phyloP scores from a whole-genome alignment of 2,888 invertebrate species.

The Cyclophora albipunctata region DNA sequence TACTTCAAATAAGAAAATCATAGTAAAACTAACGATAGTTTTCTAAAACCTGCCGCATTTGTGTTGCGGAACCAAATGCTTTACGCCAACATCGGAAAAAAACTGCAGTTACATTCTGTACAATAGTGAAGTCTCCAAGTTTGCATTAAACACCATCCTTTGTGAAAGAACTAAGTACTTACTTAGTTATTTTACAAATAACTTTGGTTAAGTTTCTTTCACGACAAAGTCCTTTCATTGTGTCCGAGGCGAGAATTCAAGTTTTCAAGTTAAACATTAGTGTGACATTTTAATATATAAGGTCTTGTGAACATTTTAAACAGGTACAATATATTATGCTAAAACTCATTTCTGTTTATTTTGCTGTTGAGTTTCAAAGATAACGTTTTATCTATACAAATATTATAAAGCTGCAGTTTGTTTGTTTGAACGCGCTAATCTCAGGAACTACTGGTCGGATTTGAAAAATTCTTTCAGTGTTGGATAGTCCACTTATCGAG shows the following conservation, averaged over 20 bases:
- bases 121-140: conserved; percentile 26
- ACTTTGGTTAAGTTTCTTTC: conserved; percentile 33
- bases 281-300: background rate
- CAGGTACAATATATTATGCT: background rate
- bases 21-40: conserved; percentile 9
- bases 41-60: background rate
- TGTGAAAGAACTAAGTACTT: conserved; percentile 24
- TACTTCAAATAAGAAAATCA: conserved; percentile 25
- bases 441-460: too few species aligned
- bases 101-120: conserved; percentile 22
- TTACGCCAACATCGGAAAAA: conserved; percentile 8
- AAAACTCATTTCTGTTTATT: conserved; percentile 1
- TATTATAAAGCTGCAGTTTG: too few species aligned
- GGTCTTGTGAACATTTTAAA: too few species aligned
- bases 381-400: too few species aligned
- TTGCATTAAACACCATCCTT: conserved; percentile 36
- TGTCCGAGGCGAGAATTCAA: conserved; percentile 24
- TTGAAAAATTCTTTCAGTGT: too few species aligned
- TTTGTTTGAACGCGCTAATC: too few species aligned
- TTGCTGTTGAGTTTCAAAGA: too few species aligned
- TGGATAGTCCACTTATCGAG: too few species aligned
- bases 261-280: conserved; percentile 21
- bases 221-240: conserved; percentile 30
- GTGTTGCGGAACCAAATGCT: conserved; percentile 2
- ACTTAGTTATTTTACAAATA: conserved; percentile 34